These are phyloP conservation scores for Colaptes auratus DNA, from an alignment of 2,113 vertebrate species.

Conservation along the genomic window DNA sequence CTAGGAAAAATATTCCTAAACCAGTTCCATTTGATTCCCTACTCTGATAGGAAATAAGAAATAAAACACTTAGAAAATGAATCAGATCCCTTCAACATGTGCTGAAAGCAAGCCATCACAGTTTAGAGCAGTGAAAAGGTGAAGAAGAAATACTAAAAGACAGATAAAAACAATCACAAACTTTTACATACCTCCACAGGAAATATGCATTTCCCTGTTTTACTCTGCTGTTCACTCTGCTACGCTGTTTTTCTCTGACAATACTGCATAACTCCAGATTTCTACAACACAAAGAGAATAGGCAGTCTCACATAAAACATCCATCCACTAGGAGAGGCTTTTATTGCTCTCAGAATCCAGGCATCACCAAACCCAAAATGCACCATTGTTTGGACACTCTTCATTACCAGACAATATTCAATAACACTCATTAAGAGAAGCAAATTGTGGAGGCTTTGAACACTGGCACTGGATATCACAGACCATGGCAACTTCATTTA, in stretches of 20 bases:
- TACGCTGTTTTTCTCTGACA: not conserved
- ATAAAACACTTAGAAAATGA: slow-evolving; percentile 49
- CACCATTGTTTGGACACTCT: not conserved
- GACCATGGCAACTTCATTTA: not conserved
- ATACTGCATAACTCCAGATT: slow-evolving; percentile 2
- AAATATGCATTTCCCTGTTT: slow-evolving; percentile 29
- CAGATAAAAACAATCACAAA: slow-evolving; percentile 34
- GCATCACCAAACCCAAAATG: not conserved
- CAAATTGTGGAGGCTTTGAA: not conserved
- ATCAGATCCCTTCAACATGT: slow-evolving; percentile 6
- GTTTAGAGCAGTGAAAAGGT: slow-evolving; percentile 27
- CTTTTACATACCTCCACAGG: not conserved
- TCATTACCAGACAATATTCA: not conserved
- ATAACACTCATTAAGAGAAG: not conserved
- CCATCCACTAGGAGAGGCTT: not conserved
- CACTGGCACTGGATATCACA: not conserved
- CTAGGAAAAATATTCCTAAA: not conserved
- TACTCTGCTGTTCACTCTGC: not conserved
- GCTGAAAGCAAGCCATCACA: slow-evolving; percentile 9
- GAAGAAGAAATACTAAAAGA: slow-evolving; percentile 6
- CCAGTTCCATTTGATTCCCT: slow-evolving; percentile 3
- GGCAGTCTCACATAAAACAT: not conserved
- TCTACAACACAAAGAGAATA: not conserved
- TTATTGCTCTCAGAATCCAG: slow-evolving; percentile 14
- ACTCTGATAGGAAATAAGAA: not conserved